A percentile compares a stretch with the other conserved stretches of the same genome.
Evolutionary conservation across 2,113 vertebrate species (phyloP).

Genomic region (Caretta caretta): DNA sequence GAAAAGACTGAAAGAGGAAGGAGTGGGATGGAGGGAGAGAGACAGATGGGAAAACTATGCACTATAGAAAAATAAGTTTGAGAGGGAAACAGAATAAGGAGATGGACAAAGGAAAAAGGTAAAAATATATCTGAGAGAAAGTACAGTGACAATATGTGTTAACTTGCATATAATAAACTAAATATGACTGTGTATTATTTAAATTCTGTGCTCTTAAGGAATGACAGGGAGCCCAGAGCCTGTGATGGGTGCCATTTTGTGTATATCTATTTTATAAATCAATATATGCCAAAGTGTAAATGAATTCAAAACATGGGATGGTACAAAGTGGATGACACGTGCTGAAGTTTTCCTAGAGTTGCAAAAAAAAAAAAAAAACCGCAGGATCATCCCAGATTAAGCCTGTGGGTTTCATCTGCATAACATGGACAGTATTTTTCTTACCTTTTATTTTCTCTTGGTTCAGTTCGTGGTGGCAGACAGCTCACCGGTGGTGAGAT

Average conservation of each 20-base stretch:
- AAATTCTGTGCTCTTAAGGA: neutral
- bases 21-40: neutral
- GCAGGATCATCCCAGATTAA: neutral
- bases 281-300: conserved; percentile 3
- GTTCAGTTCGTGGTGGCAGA: conserved; percentile 42
- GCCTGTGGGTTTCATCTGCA: neutral
- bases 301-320: neutral
- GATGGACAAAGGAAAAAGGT: neutral
- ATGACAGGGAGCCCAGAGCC: neutral
- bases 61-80: neutral
- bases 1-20: neutral
- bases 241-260: neutral
- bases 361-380: neutral
- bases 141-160: neutral
- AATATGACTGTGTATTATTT: neutral
- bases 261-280: neutral
- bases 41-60: neutral
- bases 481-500: conserved; percentile 43
- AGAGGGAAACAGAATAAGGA: neutral
- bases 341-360: neutral
- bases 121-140: neutral
- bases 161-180: neutral
- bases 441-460: conserved; percentile 26
- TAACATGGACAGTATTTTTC: neutral
- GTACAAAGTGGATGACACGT: rapidly evolving